Conservation (phyloP, 2,888 invertebrate genomes). For the Ceramica pisi region DNA sequence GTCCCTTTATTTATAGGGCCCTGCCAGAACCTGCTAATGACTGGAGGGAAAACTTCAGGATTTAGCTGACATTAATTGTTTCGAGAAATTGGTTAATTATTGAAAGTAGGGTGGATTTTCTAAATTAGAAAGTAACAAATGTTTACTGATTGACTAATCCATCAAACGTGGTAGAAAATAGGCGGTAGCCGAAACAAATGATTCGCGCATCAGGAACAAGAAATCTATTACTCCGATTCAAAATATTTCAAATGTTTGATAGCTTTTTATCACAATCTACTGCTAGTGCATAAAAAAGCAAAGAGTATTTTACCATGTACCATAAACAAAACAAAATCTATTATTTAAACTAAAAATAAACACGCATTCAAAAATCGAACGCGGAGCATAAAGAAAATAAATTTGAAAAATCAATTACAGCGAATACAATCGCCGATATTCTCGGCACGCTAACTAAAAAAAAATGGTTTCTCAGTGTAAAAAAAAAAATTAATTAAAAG, state of each 20-base stretch:
- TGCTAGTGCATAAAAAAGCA: background rate
- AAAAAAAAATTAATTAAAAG: constrained; percentile 61
- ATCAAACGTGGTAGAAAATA: background rate
- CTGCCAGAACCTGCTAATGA: constrained; percentile 51
- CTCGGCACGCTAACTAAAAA: constrained; percentile 60
- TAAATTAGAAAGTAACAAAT: background rate
- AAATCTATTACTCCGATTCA: no score
- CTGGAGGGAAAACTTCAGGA: constrained; percentile 25
- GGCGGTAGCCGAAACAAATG: background rate
- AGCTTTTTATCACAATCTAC: background rate
- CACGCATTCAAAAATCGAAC: constrained; percentile 32
- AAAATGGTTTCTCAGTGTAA: constrained; percentile 54
- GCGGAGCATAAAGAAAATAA: constrained; percentile 11
- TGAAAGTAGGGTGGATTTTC: background rate
- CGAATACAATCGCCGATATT: constrained; percentile 57
- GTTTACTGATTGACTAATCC: background rate
- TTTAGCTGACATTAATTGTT: constrained; percentile 29
- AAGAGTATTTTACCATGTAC: background rate
- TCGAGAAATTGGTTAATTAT: constrained; percentile 8
- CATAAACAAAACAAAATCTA: background rate
- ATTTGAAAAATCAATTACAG: constrained; percentile 49
- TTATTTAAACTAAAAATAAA: background rate
- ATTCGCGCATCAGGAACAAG: background rate
- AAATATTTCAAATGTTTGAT: background rate
- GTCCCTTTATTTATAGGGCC: constrained; percentile 61